These are phyloP conservation scores for Todiramphus saurophagus DNA, from an alignment of 2,113 vertebrate genomes.

Conservation along the genomic window DNA sequence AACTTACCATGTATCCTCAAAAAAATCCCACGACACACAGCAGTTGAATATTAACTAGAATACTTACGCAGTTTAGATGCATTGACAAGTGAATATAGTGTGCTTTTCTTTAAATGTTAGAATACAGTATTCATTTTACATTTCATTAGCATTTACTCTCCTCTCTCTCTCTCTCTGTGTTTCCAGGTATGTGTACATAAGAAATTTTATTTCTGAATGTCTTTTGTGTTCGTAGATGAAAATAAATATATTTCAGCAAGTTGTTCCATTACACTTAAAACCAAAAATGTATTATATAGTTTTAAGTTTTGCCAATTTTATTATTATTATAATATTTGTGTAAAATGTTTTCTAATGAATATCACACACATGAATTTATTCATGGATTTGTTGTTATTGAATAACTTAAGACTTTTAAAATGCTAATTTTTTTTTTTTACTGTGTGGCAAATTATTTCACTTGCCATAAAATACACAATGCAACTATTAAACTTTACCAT, in stretches of 20 bases:
- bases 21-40: background rate
- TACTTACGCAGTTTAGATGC: background rate
- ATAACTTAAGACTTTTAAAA: slow-evolving; percentile 12
- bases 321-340: background rate
- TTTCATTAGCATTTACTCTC: background rate
- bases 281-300: background rate
- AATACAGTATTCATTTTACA: background rate
- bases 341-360: background rate
- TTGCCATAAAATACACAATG: background rate
- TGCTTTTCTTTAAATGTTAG: background rate
- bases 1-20: background rate
- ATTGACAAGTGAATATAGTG: background rate
- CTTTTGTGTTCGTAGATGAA: background rate
- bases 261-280: background rate
- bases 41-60: background rate
- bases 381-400: background rate
- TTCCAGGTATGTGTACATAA: background rate
- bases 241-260: background rate
- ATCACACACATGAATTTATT: background rate
- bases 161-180: background rate
- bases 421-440: background rate
- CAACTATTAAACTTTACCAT: background rate
- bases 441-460: background rate
- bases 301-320: background rate
- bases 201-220: background rate